Conservation (phyloP, 2,113 vertebrate genomes). For the Phocoena sinus region DNA sequence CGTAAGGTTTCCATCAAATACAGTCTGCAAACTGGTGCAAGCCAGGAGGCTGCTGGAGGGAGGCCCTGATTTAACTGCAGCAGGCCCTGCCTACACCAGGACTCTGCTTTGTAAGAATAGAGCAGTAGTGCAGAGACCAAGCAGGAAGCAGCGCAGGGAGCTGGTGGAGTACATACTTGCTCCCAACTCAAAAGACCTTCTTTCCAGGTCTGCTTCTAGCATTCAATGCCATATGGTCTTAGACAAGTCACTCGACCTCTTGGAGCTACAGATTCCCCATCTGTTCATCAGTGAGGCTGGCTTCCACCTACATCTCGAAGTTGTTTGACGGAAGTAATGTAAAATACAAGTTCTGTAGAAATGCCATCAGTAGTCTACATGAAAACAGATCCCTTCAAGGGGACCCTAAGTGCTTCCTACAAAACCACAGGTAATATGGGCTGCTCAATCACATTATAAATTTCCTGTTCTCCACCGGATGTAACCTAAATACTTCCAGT, state of each 20-base stretch:
- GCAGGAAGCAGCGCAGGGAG: neutral
- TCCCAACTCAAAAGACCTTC: neutral
- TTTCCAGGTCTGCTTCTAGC: neutral
- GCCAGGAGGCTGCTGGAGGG: conserved; percentile 31
- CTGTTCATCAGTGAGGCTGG: neutral
- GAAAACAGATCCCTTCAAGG: neutral
- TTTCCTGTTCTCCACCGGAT: neutral
- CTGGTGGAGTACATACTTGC: neutral
- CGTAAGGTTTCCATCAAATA: conserved; percentile 74
- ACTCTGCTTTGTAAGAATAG: neutral
- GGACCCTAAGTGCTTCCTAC: neutral
- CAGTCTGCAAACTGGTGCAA: conserved; percentile 22
- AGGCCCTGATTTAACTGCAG: neutral
- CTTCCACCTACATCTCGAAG: neutral
- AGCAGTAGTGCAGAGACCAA: neutral
- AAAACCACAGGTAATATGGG: neutral
- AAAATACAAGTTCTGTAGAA: conserved; percentile 7
- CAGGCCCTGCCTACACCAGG: neutral
- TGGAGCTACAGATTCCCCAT: neutral
- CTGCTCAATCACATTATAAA: neutral
- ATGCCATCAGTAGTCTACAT: neutral
- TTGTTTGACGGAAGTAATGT: neutral
- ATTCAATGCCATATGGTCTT: neutral
- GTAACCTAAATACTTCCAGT: neutral
- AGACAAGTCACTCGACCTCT: neutral